Percentiles rank a stretch among this genome's conserved stretches.
phyloP scores from a whole-genome alignment of 1,140 invertebrate genomes.

The Saccostrea cuccullata region DNA sequence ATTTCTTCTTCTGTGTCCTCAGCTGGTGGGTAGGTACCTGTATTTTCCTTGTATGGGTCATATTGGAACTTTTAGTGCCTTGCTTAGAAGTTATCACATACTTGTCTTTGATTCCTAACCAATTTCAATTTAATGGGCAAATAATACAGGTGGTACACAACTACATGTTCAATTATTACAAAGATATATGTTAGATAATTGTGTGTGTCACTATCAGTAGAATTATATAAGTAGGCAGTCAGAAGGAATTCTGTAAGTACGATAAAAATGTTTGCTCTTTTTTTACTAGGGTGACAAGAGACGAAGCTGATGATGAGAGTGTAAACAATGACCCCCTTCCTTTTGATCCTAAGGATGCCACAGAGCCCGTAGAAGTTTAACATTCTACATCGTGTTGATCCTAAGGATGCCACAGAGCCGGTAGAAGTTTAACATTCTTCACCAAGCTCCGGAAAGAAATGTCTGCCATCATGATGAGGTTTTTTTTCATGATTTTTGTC shows the following conservation, averaged over 20 bases:
- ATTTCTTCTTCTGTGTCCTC: conserved; percentile 54
- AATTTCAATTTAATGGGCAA: too few relatives aligned
- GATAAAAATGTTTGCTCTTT: too few relatives aligned
- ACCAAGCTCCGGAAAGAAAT: neutral
- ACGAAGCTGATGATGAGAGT: conserved; percentile 59
- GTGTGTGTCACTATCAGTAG: too few relatives aligned
- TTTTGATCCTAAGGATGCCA: conserved; percentile 73
- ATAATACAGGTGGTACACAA: too few relatives aligned
- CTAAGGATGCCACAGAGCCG: conserved; percentile 73
- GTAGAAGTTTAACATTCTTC: conserved; percentile 67
- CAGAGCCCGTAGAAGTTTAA: conserved; percentile 74
- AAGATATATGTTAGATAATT: too few relatives aligned
- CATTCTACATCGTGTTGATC: conserved; percentile 59
- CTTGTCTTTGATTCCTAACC: neutral
- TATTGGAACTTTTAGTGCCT: neutral
- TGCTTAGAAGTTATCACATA: neutral
- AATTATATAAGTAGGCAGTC: too few relatives aligned
- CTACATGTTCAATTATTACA: too few relatives aligned
- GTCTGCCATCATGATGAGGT: neutral
- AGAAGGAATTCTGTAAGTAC: too few relatives aligned
- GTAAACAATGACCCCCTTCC: conserved; percentile 68
- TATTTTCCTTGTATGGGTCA: neutral
- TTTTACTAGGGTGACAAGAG: conserved; percentile 44
- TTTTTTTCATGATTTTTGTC: neutral
- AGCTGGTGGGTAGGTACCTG: neutral